These are phyloP conservation scores for Plectrocnemia conspersa DNA, from an alignment of 1,140 invertebrate species.

Conservation along the genomic window DNA sequence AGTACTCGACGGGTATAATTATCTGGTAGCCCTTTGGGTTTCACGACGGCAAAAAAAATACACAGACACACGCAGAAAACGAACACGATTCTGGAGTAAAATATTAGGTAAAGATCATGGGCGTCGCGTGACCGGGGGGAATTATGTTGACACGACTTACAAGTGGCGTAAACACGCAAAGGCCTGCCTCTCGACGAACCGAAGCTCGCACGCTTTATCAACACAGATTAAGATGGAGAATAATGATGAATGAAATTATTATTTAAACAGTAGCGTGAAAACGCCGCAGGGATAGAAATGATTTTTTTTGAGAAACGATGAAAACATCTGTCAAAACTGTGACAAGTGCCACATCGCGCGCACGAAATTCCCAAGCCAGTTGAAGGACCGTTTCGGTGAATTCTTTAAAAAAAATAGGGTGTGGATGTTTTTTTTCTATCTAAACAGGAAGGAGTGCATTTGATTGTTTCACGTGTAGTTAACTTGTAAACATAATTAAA, in stretches of 20 bases:
- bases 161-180: constrained; percentile 21
- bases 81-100: constrained; percentile 7
- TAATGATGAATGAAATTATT: constrained; percentile 8
- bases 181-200: background rate
- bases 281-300: too few relatives aligned
- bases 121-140: constrained; percentile 12
- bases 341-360: too few relatives aligned
- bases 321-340: too few relatives aligned
- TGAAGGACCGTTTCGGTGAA: too few relatives aligned
- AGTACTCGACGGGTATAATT: background rate
- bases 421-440: too few relatives aligned
- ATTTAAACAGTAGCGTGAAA: background rate
- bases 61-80: constrained; percentile 2
- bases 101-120: constrained; percentile 16
- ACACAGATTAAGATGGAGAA: constrained; percentile 9
- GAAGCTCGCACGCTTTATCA: constrained; percentile 16
- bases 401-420: too few relatives aligned
- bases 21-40: background rate
- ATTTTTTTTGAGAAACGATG: too few relatives aligned
- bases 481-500: too few relatives aligned
- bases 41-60: background rate
- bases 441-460: too few relatives aligned
- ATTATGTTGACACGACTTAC: constrained; percentile 19
- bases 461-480: too few relatives aligned
- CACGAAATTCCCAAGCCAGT: too few relatives aligned